Evolutionary conservation across 30 jellyfish, hydroid and myxozoan species (phyloP), one percentile per base, ranked within the genome.

Genomic region (Aurelia sp.): DNA sequence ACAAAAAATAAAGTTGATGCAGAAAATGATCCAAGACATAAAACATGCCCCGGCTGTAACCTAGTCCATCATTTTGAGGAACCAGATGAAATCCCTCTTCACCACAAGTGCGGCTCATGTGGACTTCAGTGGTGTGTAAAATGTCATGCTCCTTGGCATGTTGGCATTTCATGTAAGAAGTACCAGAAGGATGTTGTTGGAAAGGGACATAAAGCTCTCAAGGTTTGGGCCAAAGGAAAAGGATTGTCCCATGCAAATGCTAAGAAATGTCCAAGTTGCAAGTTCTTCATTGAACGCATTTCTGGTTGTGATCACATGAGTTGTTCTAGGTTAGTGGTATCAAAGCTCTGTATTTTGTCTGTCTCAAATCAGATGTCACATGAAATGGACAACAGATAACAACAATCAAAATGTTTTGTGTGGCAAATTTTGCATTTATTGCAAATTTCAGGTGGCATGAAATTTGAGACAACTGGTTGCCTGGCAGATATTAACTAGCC

Each of bases 101-200:
- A 91, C 24, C 81, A 75, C 77, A 84, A 31, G 63, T 85, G 98
- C 41, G 22, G 72, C 33, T 40, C 64, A 20, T 91, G 98, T 63
- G 80, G 91, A 35, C 64, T 88, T 12, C 82, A 31, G 8, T 91
- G 98, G 98, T 91, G 98, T 61, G 84, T 91, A 6, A 69, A 76
- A 35, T 91, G 98, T 41, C 93, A 91, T 64, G 96, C 98, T 5
- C 98, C 98, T 7, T 91, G 98, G 98, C 98, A 91, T 85, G 58
- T 27, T 80, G 88, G 83, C 50, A 72, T 86, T 90, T 85, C 91
- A 17, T 91, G 98, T 77, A 78, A 82, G 58, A 62, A 67, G 41
- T 91, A 78, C 72, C 89, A 85, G 41, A 85, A 84, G 31, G 98
- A 91, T 85, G 84, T 85, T 6, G 91, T 65, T 66, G 94, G 93